Evolutionary conservation across 2,113 vertebrate genomes (phyloP).

Genomic region (Oostethus manadensis): DNA sequence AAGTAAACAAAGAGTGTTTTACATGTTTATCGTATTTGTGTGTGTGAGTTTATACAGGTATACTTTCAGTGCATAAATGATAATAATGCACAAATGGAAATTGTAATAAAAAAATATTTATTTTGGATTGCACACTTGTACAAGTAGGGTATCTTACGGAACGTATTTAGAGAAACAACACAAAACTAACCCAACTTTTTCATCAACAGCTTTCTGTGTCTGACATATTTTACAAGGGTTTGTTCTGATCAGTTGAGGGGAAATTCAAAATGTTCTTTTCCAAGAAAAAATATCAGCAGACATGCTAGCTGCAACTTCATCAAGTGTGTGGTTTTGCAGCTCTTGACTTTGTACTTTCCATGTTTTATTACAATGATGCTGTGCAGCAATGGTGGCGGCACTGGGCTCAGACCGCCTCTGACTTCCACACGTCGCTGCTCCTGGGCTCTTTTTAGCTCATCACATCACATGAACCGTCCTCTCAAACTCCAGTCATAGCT

Average conservation of each 20-base stretch:
- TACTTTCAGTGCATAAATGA: too few species aligned
- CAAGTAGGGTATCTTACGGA: too few species aligned
- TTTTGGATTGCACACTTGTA: too few species aligned
- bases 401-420: background rate
- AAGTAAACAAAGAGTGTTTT: too few species aligned
- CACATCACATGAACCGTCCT: constrained; percentile 45
- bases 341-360: background rate
- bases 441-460: background rate
- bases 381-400: background rate
- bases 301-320: background rate
- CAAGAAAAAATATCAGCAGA: background rate
- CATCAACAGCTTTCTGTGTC: background rate
- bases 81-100: too few species aligned
- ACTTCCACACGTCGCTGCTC: background rate
- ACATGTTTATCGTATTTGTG: too few species aligned
- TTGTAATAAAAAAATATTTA: too few species aligned
- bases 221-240: background rate
- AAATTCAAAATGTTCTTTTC: background rate
- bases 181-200: background rate
- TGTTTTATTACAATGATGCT: background rate
- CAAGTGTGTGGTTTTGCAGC: background rate
- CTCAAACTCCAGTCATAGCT: constrained; percentile 31
- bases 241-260: background rate
- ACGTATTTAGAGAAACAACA: background rate
- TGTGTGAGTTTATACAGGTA: too few species aligned